phyloP scores from a whole-genome alignment of 2,113 vertebrate genomes.

The Macrotis lagotis region DNA sequence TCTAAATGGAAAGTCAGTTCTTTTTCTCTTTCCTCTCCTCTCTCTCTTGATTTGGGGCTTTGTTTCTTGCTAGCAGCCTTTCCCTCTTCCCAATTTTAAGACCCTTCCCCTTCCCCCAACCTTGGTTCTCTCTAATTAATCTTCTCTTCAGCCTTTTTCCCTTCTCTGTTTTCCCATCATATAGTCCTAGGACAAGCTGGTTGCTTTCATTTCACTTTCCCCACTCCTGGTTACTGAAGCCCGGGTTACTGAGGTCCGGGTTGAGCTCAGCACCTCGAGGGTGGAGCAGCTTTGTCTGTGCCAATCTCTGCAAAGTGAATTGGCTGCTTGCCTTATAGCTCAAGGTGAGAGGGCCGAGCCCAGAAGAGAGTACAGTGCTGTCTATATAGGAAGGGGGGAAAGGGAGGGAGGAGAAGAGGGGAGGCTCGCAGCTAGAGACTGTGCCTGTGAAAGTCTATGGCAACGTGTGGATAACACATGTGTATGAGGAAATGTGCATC shows the following conservation, averaged over 20 bases:
- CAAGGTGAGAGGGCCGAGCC: not conserved
- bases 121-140: not conserved
- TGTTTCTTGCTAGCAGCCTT: not conserved
- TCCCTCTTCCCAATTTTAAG: not conserved
- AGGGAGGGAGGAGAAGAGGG: not conserved
- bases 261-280: not conserved
- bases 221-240: not conserved
- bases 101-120: not conserved
- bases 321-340: not conserved
- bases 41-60: not conserved
- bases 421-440: not conserved
- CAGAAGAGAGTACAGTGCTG: not conserved
- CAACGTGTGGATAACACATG: not conserved
- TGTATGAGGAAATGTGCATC: not conserved
- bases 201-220: not conserved
- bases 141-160: not conserved
- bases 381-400: not conserved
- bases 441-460: not conserved
- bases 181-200: not conserved
- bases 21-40: not conserved
- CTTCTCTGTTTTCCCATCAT: not conserved
- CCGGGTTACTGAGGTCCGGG: not conserved
- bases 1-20: not conserved
- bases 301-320: slow-evolving; percentile 1
- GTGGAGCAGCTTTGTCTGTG: not conserved